These are phyloP conservation scores for Cryptocephalus primarius DNA, from an alignment of 2,888 invertebrate species.

Conservation along the genomic window DNA sequence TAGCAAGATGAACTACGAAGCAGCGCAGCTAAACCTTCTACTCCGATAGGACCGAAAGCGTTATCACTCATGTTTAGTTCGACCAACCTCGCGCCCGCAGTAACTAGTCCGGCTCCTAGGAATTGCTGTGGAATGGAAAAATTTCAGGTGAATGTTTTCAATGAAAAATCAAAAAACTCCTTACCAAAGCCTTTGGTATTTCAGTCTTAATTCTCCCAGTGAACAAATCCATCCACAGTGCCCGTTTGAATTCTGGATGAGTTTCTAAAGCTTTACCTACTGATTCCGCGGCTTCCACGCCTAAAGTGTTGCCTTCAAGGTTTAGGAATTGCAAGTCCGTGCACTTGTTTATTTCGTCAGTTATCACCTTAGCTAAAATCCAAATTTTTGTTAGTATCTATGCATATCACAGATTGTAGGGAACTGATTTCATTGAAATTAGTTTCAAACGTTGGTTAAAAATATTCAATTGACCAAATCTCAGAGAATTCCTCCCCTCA, in stretches of 20 bases:
- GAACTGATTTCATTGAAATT: too few species aligned
- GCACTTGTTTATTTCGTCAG: constrained; percentile 64
- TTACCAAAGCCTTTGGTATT: constrained; percentile 82
- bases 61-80: constrained; percentile 93
- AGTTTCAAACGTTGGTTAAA: too few species aligned
- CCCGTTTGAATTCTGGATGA: constrained; percentile 69
- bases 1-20: constrained; percentile 77
- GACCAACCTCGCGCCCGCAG: constrained; percentile 65
- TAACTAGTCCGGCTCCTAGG: constrained; percentile 71
- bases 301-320: constrained; percentile 87
- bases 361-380: constrained; percentile 55
- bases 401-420: background rate
- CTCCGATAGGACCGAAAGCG: constrained; percentile 93
- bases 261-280: constrained; percentile 69
- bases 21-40: constrained; percentile 73
- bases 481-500: too few species aligned
- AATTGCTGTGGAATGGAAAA: constrained; percentile 5
- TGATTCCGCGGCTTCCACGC: constrained; percentile 76
- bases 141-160: background rate
- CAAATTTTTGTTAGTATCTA: background rate
- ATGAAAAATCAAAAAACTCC: constrained; percentile 9
- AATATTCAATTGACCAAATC: too few species aligned
- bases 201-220: constrained; percentile 91
- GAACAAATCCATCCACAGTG: constrained; percentile 94
- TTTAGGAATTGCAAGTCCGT: constrained; percentile 61